These are phyloP conservation scores for Caenorhabditis inopinata DNA, from an alignment of 1,140 invertebrate genomes.

Conservation along the genomic window DNA sequence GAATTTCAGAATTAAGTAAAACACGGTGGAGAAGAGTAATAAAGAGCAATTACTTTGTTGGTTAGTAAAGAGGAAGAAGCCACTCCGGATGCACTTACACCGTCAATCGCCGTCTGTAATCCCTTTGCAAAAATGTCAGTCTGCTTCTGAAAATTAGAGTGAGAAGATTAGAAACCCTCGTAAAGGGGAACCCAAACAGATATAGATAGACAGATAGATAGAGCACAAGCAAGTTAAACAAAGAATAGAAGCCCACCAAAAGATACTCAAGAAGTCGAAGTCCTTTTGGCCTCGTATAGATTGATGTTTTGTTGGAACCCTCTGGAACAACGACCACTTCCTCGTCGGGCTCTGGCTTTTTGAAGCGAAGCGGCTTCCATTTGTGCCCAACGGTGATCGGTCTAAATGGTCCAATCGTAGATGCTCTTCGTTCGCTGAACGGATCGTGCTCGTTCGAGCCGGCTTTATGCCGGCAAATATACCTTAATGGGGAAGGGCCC, in stretches of 20 bases:
- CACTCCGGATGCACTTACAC: conserved; percentile 29
- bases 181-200: not conserved
- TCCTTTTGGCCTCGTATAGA: conserved; percentile 2
- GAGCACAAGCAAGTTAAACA: not conserved
- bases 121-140: conserved; percentile 23
- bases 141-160: conserved; percentile 31
- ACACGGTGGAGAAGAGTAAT: not conserved
- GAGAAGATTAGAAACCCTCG: not conserved
- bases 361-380: conserved; percentile 34
- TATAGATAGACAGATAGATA: too few relatives aligned
- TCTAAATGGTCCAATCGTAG: conserved; percentile 44
- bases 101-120: conserved; percentile 23
- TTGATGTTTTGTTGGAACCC: not conserved
- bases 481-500: conserved; percentile 31
- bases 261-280: conserved; percentile 37
- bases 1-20: not conserved
- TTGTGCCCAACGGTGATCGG: conserved; percentile 28
- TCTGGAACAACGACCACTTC: not conserved
- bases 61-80: conserved; percentile 12
- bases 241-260: conserved; percentile 42
- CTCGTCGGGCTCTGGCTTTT: conserved; percentile 3
- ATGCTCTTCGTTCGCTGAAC: conserved; percentile 34
- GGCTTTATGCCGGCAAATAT: conserved; percentile 40
- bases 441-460: conserved; percentile 31
- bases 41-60: conserved; percentile 5